Evolutionary conservation across 2,113 vertebrate species (phyloP).

Genomic region (Peucedramus taeniatus): DNA sequence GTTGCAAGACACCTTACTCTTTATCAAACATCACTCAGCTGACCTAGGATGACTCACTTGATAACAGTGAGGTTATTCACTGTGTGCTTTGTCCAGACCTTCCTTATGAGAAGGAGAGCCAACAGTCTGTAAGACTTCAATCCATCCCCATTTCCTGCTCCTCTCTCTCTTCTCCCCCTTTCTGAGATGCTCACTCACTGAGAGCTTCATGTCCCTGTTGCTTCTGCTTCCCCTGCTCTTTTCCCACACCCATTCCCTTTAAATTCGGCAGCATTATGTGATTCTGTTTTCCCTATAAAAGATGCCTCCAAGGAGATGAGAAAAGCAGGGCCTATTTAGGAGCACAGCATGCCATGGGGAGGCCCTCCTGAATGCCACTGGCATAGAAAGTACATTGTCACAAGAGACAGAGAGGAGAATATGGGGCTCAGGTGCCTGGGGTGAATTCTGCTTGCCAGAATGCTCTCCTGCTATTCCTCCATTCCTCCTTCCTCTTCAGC

Average conservation of each 20-base stretch:
- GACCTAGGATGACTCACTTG: not conserved
- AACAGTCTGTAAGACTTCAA: not conserved
- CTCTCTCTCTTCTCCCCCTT: not conserved
- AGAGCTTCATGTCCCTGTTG: not conserved
- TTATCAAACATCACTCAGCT: not conserved
- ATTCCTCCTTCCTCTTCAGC: not conserved
- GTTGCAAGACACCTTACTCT: not conserved
- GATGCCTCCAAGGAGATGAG: conserved; percentile 16
- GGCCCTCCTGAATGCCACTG: not conserved
- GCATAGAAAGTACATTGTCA: not conserved
- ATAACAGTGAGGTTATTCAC: not conserved
- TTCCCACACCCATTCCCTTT: not conserved
- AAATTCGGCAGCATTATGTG: not conserved
- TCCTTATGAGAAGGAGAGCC: not conserved
- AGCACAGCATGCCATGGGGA: not conserved
- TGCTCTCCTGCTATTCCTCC: not conserved
- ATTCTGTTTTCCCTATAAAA: not conserved
- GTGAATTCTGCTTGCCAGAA: not conserved
- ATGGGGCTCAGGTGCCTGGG: not conserved
- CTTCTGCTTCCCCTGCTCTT: not conserved
- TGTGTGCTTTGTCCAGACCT: not conserved
- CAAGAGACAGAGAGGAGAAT: not conserved
- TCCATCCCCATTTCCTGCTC: not conserved
- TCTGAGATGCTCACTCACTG: not conserved
- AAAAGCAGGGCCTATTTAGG: not conserved